phyloP scores from a whole-genome alignment of 1,140 invertebrate genomes.

The Drosophila asahinai region DNA sequence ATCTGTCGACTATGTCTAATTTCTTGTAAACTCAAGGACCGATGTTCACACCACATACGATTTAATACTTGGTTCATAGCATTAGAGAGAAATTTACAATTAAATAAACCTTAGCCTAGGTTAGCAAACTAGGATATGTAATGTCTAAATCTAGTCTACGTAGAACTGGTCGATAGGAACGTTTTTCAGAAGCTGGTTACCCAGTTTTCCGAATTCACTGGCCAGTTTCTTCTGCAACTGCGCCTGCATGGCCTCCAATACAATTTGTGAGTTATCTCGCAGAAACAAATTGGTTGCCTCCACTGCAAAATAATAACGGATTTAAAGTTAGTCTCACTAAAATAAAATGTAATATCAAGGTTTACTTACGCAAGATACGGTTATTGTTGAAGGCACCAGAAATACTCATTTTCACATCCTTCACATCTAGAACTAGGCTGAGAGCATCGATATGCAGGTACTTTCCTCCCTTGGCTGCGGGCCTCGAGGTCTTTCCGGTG shows the following conservation, averaged over 20 bases:
- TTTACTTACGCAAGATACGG: constrained; percentile 88
- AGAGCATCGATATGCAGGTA: constrained; percentile 89
- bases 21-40: background rate
- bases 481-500: constrained; percentile 87
- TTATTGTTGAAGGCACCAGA: constrained; percentile 90
- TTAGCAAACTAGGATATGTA: constrained; percentile 6
- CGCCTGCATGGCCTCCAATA: constrained; percentile 89
- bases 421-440: constrained; percentile 88
- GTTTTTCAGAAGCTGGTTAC: constrained; percentile 89
- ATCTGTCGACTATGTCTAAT: too few relatives aligned
- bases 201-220: constrained; percentile 88
- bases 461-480: constrained; percentile 85
- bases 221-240: constrained; percentile 89
- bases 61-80: constrained; percentile 73
- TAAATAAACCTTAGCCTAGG: constrained; percentile 57
- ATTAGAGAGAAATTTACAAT: constrained; percentile 55
- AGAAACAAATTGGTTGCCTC: constrained; percentile 91
- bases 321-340: background rate
- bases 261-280: constrained; percentile 89
- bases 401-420: constrained; percentile 89
- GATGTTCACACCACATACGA: constrained; percentile 40
- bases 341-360: background rate
- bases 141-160: constrained; percentile 53
- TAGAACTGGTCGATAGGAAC: constrained; percentile 88
- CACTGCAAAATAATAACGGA: constrained; percentile 85